Evolutionary conservation across 2,888 invertebrate genomes (phyloP).

Genomic region (Drosophila kambysellisi): DNA sequence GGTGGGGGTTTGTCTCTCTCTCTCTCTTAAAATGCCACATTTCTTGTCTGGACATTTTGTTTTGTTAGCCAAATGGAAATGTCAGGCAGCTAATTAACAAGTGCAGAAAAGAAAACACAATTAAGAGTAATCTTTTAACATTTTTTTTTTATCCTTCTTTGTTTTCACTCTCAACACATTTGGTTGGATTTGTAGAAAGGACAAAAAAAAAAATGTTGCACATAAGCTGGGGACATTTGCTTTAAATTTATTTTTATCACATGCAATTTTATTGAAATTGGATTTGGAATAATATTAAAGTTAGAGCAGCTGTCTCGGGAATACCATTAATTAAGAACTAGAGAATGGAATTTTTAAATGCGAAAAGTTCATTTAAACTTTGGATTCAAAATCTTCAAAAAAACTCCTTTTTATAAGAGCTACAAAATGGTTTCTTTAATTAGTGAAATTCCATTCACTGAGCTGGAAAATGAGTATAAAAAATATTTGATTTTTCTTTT

Average conservation of each 20-base stretch:
- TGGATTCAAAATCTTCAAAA: background rate
- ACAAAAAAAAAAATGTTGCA: background rate
- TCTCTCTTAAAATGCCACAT: conserved; percentile 55
- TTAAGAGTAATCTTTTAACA: conserved; percentile 1
- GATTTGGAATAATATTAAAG: background rate
- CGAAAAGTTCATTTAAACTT: background rate
- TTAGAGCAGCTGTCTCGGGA: background rate
- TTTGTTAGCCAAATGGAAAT: conserved; percentile 50
- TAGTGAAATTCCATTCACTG: background rate
- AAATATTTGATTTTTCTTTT: background rate
- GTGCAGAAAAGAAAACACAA: conserved; percentile 5
- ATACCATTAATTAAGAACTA: background rate
- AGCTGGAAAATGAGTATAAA: background rate
- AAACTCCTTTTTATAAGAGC: background rate
- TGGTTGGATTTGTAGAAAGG: background rate
- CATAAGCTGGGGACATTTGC: background rate
- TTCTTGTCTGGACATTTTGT: conserved; percentile 62
- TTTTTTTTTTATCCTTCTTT: background rate
- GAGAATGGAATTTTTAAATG: background rate
- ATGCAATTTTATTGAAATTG: background rate
- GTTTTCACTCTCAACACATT: conserved; percentile 6
- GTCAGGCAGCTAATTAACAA: conserved; percentile 59
- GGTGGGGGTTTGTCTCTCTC: background rate
- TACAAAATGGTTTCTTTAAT: background rate
- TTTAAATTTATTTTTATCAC: background rate